These are phyloP conservation scores for Protula sp. DNA, from an alignment of 2,888 invertebrate genomes.

Conservation along the genomic window DNA sequence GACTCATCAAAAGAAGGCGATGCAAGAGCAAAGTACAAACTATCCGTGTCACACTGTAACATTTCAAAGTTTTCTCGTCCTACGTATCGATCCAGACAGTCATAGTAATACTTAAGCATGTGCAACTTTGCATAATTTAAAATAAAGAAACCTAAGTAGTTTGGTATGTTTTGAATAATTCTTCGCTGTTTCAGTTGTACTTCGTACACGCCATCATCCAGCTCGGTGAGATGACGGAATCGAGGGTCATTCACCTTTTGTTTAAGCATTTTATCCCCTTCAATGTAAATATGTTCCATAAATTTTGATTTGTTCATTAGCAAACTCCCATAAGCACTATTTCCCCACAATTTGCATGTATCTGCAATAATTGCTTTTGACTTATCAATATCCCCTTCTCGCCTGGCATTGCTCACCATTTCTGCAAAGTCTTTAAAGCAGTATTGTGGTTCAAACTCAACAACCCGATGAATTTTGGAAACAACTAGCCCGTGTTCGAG, in stretches of 20 bases:
- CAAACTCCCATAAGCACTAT: constrained; percentile 20
- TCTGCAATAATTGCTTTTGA: constrained; percentile 15
- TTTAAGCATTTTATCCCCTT: background rate
- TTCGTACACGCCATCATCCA: background rate
- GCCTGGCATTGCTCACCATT: constrained; percentile 14
- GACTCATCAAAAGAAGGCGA: background rate
- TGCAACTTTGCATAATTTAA: background rate
- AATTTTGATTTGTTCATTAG: constrained; percentile 16
- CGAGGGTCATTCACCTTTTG: background rate
- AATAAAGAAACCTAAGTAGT: background rate
- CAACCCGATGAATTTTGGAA: background rate
- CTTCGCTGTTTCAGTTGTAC: background rate
- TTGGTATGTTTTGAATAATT: background rate
- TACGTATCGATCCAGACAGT: background rate
- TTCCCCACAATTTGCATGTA: constrained; percentile 15
- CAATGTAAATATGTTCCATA: background rate
- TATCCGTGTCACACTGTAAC: background rate
- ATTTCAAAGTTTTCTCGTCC: background rate
- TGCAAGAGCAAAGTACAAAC: background rate
- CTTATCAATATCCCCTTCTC: constrained; percentile 12
- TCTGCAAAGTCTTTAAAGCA: background rate
- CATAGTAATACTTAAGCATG: background rate
- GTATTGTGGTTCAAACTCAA: background rate
- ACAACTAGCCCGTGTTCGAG: background rate
- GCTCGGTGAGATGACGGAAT: background rate